phyloP scores from a whole-genome alignment of 2,888 invertebrate species.

The Phorcus lineatus region DNA sequence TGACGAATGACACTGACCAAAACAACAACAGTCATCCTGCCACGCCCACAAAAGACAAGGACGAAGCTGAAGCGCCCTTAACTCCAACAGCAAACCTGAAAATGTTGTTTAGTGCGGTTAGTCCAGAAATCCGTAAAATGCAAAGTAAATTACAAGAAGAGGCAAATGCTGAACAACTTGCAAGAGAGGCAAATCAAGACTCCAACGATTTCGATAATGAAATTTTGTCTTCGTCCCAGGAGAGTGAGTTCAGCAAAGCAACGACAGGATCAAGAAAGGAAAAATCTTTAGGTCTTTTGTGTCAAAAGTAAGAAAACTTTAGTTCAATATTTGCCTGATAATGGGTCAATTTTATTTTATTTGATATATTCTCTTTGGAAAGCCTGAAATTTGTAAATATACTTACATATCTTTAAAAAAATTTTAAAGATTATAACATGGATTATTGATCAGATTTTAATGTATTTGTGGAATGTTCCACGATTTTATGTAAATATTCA shows the following conservation, averaged over 20 bases:
- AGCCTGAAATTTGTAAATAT: no score
- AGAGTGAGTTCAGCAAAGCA: constrained; percentile 33
- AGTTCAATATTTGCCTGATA: no score
- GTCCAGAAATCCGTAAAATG: constrained; percentile 70
- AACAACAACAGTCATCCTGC: constrained; percentile 38
- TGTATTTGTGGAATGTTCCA: no score
- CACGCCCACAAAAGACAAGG: constrained; percentile 40
- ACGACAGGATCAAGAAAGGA: constrained; percentile 67
- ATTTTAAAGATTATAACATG: no score
- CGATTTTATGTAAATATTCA: no score
- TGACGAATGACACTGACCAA: constrained; percentile 31
- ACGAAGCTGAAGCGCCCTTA: constrained; percentile 72
- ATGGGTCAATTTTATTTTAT: no score
- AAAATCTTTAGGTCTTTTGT: constrained; percentile 72
- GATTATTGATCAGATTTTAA: no score
- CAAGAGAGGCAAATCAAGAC: constrained; percentile 10
- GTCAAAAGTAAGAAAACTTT: constrained; percentile 67
- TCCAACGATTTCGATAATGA: constrained; percentile 36
- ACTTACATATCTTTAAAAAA: no score
- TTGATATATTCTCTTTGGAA: no score
- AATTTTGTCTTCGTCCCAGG: constrained; percentile 40
- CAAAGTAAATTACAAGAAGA: constrained; percentile 40
- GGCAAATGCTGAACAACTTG: constrained; percentile 29
- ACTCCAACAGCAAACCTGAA: constrained; percentile 84
- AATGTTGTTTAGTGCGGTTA: constrained; percentile 82